Evolutionary conservation across 30 jellyfish, hydroid and myxozoan species (phyloP).

Genomic region (Hydractinia symbiolongicarpus): DNA sequence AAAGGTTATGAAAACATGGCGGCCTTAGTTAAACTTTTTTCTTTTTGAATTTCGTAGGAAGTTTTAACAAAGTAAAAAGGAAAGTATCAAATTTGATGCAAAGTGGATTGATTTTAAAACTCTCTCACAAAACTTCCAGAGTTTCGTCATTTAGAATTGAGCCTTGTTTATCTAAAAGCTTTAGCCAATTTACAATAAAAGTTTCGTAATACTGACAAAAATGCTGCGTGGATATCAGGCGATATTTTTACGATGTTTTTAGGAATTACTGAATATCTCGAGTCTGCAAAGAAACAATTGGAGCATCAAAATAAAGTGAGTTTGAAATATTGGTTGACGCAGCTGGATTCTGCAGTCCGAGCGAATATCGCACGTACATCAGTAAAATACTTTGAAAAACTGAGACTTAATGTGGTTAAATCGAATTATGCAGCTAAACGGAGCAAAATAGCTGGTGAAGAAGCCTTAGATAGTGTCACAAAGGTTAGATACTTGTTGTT

Average conservation of each 20-base stretch:
- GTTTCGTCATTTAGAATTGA: too few relatives aligned
- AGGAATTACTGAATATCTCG: constrained; percentile 16
- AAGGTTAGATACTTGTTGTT: neutral
- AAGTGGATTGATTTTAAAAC: too few relatives aligned
- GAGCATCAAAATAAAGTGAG: constrained; percentile 24
- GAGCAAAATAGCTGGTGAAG: constrained; percentile 19
- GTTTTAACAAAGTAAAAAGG: too few relatives aligned
- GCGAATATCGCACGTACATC: constrained; percentile 9
- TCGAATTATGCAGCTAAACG: neutral
- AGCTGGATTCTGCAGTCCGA: constrained; percentile 12
- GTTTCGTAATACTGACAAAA: neutral
- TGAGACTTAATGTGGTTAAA: neutral
- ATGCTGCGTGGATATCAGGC: neutral
- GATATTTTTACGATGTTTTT: neutral
- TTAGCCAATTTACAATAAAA: too few relatives aligned
- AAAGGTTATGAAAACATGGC: too few relatives aligned
- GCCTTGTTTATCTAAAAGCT: too few relatives aligned
- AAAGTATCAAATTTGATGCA: too few relatives aligned
- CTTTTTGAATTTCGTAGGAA: too few relatives aligned
- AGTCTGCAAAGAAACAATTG: constrained; percentile 12
- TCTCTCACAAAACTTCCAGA: too few relatives aligned
- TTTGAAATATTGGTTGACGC: constrained; percentile 22
- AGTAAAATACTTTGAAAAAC: constrained; percentile 7
- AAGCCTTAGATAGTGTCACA: neutral
- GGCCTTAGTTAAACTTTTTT: too few relatives aligned